Conservation (phyloP, 2,113 vertebrate genomes). For the Oreotrochilus melanogaster region DNA sequence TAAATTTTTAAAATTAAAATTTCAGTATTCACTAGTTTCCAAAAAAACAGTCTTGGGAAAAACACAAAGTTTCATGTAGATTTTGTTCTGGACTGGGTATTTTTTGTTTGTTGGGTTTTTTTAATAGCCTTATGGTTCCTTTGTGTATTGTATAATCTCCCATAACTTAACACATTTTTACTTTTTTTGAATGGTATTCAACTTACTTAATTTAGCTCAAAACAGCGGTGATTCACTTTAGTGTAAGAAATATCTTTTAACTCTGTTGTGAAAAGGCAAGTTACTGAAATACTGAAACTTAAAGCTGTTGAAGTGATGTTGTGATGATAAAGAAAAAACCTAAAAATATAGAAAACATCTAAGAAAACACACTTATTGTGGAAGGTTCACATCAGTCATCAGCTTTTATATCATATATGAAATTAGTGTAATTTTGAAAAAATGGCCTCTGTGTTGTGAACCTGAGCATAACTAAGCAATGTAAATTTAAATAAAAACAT, state of each 20-base stretch:
- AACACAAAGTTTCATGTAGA: neutral
- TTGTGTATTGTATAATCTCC: neutral
- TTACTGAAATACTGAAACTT: neutral
- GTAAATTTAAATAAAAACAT: neutral
- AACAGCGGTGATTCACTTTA: neutral
- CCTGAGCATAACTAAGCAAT: neutral
- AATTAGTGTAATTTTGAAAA: neutral
- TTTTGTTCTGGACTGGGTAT: neutral
- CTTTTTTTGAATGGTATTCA: neutral
- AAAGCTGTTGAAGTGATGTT: neutral
- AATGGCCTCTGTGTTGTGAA: neutral
- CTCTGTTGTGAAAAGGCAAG: neutral
- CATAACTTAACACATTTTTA: neutral
- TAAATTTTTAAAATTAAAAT: neutral
- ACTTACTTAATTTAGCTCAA: neutral
- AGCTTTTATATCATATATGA: neutral
- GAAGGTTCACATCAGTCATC: neutral
- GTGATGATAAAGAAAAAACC: neutral
- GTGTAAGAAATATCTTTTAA: neutral
- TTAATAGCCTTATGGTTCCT: neutral
- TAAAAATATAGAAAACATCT: neutral
- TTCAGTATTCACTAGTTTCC: neutral
- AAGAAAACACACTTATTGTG: neutral
- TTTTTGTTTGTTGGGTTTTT: neutral
- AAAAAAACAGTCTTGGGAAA: neutral